phyloP scores from a whole-genome alignment of 2,888 invertebrate species.

The Tachystola acroxantha region DNA sequence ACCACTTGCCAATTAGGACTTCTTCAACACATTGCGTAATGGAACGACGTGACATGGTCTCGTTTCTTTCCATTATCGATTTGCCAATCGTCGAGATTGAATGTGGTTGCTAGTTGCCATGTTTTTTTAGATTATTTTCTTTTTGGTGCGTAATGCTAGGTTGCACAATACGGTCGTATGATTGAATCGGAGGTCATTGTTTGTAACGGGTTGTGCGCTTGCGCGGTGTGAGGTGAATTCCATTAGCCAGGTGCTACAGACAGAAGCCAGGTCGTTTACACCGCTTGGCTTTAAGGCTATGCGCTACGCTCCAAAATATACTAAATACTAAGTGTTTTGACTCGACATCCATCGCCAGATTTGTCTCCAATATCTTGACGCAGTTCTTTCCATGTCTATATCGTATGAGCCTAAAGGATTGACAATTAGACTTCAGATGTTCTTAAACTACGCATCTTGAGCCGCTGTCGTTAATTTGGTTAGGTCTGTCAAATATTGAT shows the following conservation, averaged over 20 bases:
- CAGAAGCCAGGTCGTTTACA: slow-evolving; percentile 39
- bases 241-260: slow-evolving; percentile 42
- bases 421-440: too few relatives aligned
- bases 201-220: slow-evolving; percentile 55
- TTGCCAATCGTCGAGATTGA: slow-evolving; percentile 4
- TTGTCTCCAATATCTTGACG: too few relatives aligned
- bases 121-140: too few relatives aligned
- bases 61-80: slow-evolving; percentile 19
- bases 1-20: slow-evolving; percentile 37
- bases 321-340: too few relatives aligned
- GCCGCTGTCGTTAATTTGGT: too few relatives aligned
- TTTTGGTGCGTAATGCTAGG: slow-evolving; percentile 34
- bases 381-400: too few relatives aligned
- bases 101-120: slow-evolving; percentile 8
- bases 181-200: slow-evolving; percentile 59
- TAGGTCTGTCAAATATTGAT: too few relatives aligned
- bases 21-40: slow-evolving; percentile 29
- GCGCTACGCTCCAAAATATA: slow-evolving; percentile 17
- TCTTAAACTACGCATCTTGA: too few relatives aligned
- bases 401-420: too few relatives aligned
- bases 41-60: slow-evolving; percentile 30
- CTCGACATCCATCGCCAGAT: too few relatives aligned
- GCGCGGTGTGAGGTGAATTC: slow-evolving; percentile 62
- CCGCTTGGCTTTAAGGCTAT: slow-evolving; percentile 12
- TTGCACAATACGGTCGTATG: slow-evolving; percentile 53